phyloP scores from a whole-genome alignment of 1,140 invertebrate genomes.

The Drosophila pallidifrons region DNA sequence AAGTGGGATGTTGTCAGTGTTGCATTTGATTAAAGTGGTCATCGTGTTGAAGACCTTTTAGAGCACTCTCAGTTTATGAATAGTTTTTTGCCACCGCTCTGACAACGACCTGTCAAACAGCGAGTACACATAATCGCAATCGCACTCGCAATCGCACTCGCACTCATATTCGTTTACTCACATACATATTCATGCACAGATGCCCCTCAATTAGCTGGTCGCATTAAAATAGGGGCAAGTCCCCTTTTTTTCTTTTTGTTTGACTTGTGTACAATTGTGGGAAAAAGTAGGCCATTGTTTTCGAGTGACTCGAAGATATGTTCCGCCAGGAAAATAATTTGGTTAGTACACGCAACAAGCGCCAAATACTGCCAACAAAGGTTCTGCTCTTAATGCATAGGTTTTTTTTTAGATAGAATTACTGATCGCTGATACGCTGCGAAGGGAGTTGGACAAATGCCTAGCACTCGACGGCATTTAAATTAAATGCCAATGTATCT shows the following conservation, averaged over 20 bases:
- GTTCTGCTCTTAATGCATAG: neutral
- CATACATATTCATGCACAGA: conserved; percentile 36
- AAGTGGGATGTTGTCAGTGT: conserved; percentile 16
- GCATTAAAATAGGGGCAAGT: conserved; percentile 15
- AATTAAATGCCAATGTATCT: conserved; percentile 71
- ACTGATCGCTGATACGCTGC: neutral
- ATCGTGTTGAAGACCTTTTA: conserved; percentile 17
- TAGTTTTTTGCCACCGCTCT: conserved; percentile 17
- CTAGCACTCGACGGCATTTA: conserved; percentile 49
- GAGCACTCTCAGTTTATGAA: conserved; percentile 17
- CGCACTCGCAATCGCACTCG: neutral
- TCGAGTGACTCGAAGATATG: conserved; percentile 19
- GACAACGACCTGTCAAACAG: conserved; percentile 5
- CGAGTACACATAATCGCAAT: neutral
- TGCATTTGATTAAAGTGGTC: conserved; percentile 45
- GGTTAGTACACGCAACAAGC: conserved; percentile 27
- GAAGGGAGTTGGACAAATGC: conserved; percentile 11
- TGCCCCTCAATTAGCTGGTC: conserved; percentile 40
- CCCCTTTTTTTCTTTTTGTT: conserved; percentile 1
- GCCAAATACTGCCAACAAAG: neutral
- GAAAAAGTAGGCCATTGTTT: conserved; percentile 38
- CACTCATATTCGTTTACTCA: neutral
- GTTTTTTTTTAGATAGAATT: neutral
- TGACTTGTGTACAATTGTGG: conserved; percentile 27
- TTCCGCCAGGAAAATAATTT: conserved; percentile 44